phyloP scores from a whole-genome alignment of 92 coral and sea anemone species.

The Paramuricea clavata region DNA sequence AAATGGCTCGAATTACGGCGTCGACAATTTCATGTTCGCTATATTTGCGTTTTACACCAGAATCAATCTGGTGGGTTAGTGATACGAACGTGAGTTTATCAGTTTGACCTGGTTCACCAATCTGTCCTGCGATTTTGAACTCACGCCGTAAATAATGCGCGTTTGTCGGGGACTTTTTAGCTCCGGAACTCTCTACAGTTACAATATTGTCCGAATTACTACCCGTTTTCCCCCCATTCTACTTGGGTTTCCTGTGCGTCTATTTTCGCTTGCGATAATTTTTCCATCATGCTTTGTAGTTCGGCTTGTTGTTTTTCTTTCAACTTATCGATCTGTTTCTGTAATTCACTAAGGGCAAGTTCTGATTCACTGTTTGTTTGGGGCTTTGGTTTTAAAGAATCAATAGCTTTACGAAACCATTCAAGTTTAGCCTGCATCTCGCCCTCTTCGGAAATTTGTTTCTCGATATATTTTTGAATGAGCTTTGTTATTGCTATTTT shows the following conservation, averaged over 20 bases:
- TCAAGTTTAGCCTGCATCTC: neutral
- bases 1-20: conserved; percentile 61
- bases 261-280: neutral
- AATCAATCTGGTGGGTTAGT: conserved; percentile 70
- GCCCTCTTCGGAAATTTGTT: neutral
- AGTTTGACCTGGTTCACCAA: conserved; percentile 58
- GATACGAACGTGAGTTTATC: conserved; percentile 69
- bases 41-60: conserved; percentile 64
- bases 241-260: neutral
- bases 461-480: neutral
- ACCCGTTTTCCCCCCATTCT: neutral
- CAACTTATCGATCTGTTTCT: conserved; percentile 9
- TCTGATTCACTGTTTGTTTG: neutral
- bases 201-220: neutral
- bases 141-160: conserved; percentile 24
- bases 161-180: too few relatives aligned
- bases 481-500: neutral
- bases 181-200: too few relatives aligned
- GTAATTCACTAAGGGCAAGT: conserved; percentile 8
- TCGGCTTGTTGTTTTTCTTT: conserved; percentile 25
- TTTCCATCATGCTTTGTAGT: neutral
- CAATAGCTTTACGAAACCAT: conserved; percentile 1
- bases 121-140: conserved; percentile 56
- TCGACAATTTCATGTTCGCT: conserved; percentile 55
- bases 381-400: neutral